Evolutionary conservation across 2,797 vertebrate genomes (phyloP), one percentile per base, ranked within the genome.

Genomic region (Poecilia picta): DNA sequence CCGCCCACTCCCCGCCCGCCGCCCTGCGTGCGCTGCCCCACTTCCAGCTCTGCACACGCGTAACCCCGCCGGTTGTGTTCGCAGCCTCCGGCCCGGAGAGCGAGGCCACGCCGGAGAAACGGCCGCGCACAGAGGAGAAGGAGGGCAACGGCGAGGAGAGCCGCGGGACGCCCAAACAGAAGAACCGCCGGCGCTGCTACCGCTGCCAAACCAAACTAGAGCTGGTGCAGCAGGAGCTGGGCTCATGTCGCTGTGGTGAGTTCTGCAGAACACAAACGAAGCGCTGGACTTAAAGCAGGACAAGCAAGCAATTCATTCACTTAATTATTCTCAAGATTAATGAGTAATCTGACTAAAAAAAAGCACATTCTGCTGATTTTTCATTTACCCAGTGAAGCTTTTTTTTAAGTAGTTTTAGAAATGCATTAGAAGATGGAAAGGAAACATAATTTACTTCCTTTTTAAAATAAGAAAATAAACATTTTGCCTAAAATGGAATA

Each of bases 171-270:
- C 96, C 97, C 87, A 98, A 97, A 95, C 98, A 98, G 96, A 99
- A 98, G 94, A 99, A 97, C 91, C 97, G 98, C 84, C 97, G 98
- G 84, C 97, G 98, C 83, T 99, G 98, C 94, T 98, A 96, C 91
- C 97, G 97, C 96, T 99, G 98, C 96, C 98, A 99, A 96, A 98
- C 96, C 94, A 98, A 98, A 95, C 97, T 99, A 93, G 98, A 99
- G 94, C 96, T 98, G 95, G 97, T 98, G 89, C 98, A 99, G 95
- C 97, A 98, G 95, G 97, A 99, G 79, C 92, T 99, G 95, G 98
- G 98, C 91, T 97, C 96, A 0, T 99, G 98, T 92, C 98, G 97
- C 93, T 99, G 98, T 45, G 98, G 98, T 99, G 83, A 96, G 94
- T 93, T 72, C 31, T 13, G 31, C 57, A 47, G 31, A 11, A 25